A percentile compares a stretch with the other conserved stretches of the same genome.
These are phyloP conservation scores for Seriola aureovittata DNA, from an alignment of 2,113 vertebrate species.

Conservation along the genomic window DNA sequence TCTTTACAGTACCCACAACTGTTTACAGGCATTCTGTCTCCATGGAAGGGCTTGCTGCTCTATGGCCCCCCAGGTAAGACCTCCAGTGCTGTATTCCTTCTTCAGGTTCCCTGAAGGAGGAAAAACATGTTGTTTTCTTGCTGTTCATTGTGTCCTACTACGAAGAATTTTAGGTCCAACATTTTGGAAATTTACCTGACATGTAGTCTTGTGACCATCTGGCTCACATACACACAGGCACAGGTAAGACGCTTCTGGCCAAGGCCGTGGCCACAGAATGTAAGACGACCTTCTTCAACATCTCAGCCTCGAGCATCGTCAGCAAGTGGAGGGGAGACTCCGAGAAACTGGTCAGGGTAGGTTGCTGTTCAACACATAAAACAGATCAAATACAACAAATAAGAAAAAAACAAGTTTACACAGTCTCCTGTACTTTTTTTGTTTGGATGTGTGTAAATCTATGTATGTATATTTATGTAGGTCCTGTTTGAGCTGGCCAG, in stretches of 20 bases:
- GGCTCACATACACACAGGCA: conserved; percentile 81
- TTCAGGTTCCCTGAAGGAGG: background rate
- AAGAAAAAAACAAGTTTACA: background rate
- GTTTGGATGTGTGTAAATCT: background rate
- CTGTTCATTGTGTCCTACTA: background rate
- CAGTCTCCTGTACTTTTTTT: background rate
- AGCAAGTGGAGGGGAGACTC: conserved; percentile 99
- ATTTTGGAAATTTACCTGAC: background rate
- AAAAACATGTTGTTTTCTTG: background rate
- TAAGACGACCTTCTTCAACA: conserved; percentile 98
- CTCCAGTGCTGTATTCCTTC: background rate
- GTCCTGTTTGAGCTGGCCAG: conserved; percentile 96
- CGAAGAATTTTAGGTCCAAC: background rate
- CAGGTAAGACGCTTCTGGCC: conserved; percentile 96
- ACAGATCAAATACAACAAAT: background rate
- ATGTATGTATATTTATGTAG: conserved; percentile 69
- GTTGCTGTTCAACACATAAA: background rate
- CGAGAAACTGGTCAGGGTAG: conserved; percentile 96
- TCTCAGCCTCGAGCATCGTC: conserved; percentile 97
- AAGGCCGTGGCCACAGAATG: conserved; percentile 98
- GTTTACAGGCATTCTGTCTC: conserved; percentile 95
- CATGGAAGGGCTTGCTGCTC: conserved; percentile 95
- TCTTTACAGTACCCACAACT: conserved; percentile 92
- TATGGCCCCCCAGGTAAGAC: conserved; percentile 94
- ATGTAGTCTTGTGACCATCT: background rate